Percentiles rank a stretch among this genome's conserved stretches.
These are phyloP conservation scores for Vimba vimba DNA, from an alignment of 2,113 vertebrate species.

Conservation along the genomic window DNA sequence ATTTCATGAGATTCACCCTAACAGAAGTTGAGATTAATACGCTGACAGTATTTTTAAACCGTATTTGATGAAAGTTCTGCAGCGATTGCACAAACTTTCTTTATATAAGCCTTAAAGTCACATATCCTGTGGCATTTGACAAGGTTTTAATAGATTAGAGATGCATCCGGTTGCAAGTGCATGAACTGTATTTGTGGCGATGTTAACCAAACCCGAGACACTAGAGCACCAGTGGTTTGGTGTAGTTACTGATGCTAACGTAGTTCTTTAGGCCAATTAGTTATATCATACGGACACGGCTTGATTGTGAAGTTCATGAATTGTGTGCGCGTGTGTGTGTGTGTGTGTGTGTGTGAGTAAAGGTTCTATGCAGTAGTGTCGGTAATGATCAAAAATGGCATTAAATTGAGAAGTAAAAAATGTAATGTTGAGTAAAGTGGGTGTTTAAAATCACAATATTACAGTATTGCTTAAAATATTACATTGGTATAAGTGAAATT, in stretches of 20 bases:
- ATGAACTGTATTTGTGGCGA: constrained; percentile 16
- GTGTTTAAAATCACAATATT: background rate
- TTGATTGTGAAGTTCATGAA: background rate
- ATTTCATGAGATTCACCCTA: background rate
- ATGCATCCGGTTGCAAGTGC: constrained; percentile 14
- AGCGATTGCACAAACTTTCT: constrained; percentile 12
- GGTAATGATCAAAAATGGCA: background rate
- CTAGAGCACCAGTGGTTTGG: background rate
- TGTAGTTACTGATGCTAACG: constrained; percentile 30
- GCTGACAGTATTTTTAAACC: constrained; percentile 6
- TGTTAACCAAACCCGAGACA: background rate
- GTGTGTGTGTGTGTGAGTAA: constrained; percentile 17
- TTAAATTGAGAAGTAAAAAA: background rate
- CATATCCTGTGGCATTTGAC: constrained; percentile 33
- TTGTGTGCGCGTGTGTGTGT: background rate
- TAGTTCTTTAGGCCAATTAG: constrained; percentile 10
- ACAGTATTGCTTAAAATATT: constrained; percentile 9
- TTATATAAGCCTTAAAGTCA: constrained; percentile 53
- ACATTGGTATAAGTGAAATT: background rate
- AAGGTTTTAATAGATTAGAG: constrained; percentile 19
- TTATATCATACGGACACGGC: background rate
- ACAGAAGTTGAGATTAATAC: constrained; percentile 31
- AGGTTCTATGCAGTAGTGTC: constrained; percentile 53
- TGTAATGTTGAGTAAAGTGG: constrained; percentile 6
- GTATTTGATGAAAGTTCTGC: background rate